Evolutionary conservation across 1,140 invertebrate species (phyloP).

Genomic region (Euglossa dilemma): DNA sequence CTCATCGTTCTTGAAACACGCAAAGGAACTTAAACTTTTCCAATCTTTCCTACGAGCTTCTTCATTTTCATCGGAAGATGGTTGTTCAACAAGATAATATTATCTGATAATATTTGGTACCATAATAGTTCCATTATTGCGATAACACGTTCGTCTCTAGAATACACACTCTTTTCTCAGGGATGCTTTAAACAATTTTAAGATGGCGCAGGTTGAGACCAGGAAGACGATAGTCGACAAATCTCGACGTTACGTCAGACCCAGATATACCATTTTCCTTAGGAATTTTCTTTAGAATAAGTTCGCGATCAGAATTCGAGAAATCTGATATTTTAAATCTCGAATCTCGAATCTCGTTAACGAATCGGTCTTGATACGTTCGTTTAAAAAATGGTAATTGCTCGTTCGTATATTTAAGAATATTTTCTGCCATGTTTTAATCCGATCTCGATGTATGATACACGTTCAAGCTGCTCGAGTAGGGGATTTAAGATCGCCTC

Average conservation of each 20-base stretch:
- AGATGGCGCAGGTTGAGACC: not conserved
- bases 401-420: too few relatives aligned
- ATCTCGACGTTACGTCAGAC: constrained; percentile 14
- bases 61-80: not conserved
- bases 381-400: constrained; percentile 10
- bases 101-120: not conserved
- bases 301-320: not conserved
- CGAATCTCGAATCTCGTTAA: constrained; percentile 1
- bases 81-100: not conserved
- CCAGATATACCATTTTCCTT: not conserved
- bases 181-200: not conserved
- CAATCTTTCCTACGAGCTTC: not conserved
- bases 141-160: not conserved
- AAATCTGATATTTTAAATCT: not conserved
- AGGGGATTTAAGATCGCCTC: not conserved
- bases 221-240: not conserved
- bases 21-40: not conserved
- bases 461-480: too few relatives aligned
- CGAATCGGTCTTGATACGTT: not conserved
- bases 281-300: not conserved
- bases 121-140: not conserved
- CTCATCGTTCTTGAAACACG: not conserved
- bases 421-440: not conserved
- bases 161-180: not conserved
- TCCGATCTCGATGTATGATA: not conserved